phyloP scores from a whole-genome alignment of 2,888 invertebrate genomes.

The Piscicola geometra region DNA sequence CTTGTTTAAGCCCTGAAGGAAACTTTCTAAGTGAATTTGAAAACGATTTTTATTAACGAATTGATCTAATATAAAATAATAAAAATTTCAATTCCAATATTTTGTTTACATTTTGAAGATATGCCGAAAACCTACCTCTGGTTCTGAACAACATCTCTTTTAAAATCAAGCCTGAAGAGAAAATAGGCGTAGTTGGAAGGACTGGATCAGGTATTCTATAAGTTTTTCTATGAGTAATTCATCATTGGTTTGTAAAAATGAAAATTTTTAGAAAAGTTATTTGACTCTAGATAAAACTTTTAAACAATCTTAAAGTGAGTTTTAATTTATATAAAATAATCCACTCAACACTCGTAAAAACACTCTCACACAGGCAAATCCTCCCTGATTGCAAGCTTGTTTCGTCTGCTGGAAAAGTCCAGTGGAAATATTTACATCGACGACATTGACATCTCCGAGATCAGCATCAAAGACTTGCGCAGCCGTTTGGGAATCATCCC shows the following conservation, averaged over 20 bases:
- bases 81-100: too few relatives aligned
- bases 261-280: neutral
- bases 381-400: constrained; percentile 62
- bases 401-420: constrained; percentile 62
- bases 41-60: too few relatives aligned
- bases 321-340: too few relatives aligned
- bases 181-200: constrained; percentile 62
- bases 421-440: constrained; percentile 61
- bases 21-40: neutral
- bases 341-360: neutral
- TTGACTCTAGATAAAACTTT: too few relatives aligned
- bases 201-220: constrained; percentile 90
- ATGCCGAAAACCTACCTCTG: constrained; percentile 45
- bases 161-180: constrained; percentile 58
- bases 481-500: constrained; percentile 59
- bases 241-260: neutral
- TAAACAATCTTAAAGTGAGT: too few relatives aligned
- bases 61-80: too few relatives aligned
- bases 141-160: constrained; percentile 68
- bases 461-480: constrained; percentile 60
- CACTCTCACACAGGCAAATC: constrained; percentile 58
- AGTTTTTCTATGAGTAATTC: too few relatives aligned
- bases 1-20: neutral
- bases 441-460: constrained; percentile 58
- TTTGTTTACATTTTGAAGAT: too few relatives aligned